Conservation (phyloP, 2,113 vertebrate species). For the Aleadryas rufinucha region DNA sequence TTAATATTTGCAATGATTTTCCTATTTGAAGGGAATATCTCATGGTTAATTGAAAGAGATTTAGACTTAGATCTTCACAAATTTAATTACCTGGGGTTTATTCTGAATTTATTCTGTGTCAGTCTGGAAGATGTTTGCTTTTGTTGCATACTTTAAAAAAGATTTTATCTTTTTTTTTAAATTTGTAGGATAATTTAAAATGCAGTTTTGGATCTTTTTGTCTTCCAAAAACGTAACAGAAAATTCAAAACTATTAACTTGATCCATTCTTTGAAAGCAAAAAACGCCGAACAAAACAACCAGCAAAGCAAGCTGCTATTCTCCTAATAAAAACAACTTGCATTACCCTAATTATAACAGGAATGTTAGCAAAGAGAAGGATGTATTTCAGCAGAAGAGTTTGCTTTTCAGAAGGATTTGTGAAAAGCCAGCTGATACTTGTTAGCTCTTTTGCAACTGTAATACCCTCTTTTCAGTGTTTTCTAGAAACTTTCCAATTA, state of each 20-base stretch:
- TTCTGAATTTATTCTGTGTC: background rate
- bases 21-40: background rate
- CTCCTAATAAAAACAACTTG: background rate
- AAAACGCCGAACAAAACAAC: background rate
- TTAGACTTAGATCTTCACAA: background rate
- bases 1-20: background rate
- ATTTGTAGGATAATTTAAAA: background rate
- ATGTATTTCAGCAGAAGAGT: background rate
- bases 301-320: background rate
- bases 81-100: background rate
- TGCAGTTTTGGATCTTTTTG: background rate
- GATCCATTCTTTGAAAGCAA: background rate
- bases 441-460: background rate
- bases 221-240: background rate
- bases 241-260: background rate
- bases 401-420: background rate
- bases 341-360: background rate
- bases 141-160: background rate
- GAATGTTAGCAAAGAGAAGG: background rate
- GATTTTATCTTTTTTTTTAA: background rate
- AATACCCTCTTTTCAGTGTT: background rate
- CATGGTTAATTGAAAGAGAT: background rate
- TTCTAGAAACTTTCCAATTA: constrained; percentile 33
- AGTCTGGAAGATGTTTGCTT: background rate
- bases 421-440: background rate